Conservation (phyloP, 2,888 invertebrate genomes). For the Chaetogeoica ovagalla region DNA sequence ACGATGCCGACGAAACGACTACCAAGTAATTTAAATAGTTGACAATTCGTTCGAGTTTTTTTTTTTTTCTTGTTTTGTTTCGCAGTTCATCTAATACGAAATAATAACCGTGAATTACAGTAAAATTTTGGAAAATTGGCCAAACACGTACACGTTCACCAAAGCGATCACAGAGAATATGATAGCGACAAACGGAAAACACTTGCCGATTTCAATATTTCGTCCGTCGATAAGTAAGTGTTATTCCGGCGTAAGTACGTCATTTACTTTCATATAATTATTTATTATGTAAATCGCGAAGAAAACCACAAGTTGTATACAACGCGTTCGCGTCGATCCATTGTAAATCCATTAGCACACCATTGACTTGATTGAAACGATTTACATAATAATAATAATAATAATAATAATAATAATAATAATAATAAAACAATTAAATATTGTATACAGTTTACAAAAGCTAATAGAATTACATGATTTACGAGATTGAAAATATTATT, state of each 20-base stretch:
- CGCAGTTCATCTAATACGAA: no score
- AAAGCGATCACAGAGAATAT: not conserved
- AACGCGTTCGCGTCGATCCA: no score
- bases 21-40: not conserved
- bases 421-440: not conserved
- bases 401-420: not conserved
- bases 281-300: no score
- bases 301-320: no score
- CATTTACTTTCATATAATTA: no score
- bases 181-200: not conserved
- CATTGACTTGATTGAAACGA: not conserved
- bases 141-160: not conserved
- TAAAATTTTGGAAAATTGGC: not conserved
- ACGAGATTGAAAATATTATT: not conserved
- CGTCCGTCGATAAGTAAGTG: slow-evolving; percentile 7
- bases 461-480: not conserved
- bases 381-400: not conserved
- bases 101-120: not conserved
- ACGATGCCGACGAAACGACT: not conserved
- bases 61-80: no score
- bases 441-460: not conserved
- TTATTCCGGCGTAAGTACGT: not conserved
- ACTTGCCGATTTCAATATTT: slow-evolving; percentile 3
- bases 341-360: not conserved
- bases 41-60: no score